Evolutionary conservation across 2,797 vertebrate genomes (phyloP), one percentile per base, ranked within the genome.

Genomic region (Acanthurus leucopareius): DNA sequence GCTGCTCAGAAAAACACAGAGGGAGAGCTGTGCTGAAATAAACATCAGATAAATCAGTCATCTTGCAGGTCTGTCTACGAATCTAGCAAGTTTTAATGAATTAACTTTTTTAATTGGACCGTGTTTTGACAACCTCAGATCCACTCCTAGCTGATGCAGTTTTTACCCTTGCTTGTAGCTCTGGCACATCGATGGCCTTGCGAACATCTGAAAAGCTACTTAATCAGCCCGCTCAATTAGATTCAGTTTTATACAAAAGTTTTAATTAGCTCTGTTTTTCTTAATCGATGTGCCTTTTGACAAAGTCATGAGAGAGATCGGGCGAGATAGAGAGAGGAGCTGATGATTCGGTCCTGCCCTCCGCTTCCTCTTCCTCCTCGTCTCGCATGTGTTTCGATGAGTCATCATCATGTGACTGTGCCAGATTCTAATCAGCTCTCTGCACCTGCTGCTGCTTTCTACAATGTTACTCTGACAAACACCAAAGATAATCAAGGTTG

Each of bases 61-160:
- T 89, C 81, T 87, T 15, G 61, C 87, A 92, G 88, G 87, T 90
- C 81, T 70, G 71, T 83, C 85, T 75, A 73, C 67, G 64, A 70
- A 65, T 89, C 75, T 74, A 61, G 75, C 75, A 91, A 91, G 88
- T 93, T 93, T 92, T 88, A 91, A 91, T 89, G 84, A 92, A 90
- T 86, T 91, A 71, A 92, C 90, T 92, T 92, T 90, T 91, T 92
- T 92, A 91, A 92, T 86, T 92, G 87, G 88, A 35, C 79, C 15
- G 8, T 86, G 75, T 89, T 91, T 91, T 91, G 87, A 87, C 89
- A 91, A 91, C 67, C 79, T 83, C 75, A 85, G 73, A 77, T 90
- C 74, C 77, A 44, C 49, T 81, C 68, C 17, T 2, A 75, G 76
- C 86, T 44, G 77, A 77, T 72, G 75, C 70, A 51, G 75, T 62